These are phyloP conservation scores for Ctenoplectra terminalis DNA, from an alignment of 1,140 invertebrate species.

Conservation along the genomic window DNA sequence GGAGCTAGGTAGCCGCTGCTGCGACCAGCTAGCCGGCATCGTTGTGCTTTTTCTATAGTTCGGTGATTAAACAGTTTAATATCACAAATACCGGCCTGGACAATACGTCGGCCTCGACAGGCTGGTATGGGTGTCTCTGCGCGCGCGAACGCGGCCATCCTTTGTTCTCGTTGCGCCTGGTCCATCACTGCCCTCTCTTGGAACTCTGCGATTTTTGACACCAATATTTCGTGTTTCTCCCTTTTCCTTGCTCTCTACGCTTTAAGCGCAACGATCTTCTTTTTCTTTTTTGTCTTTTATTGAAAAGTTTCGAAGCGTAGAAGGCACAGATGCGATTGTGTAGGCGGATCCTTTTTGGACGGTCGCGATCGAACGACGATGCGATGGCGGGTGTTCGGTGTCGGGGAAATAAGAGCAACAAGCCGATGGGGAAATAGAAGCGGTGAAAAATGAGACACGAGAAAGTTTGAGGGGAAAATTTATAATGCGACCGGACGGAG, in stretches of 20 bases:
- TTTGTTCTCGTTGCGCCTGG: constrained; percentile 55
- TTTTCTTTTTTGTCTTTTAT: no score
- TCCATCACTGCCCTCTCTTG: constrained; percentile 45
- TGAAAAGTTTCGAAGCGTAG: no score
- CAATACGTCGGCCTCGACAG: constrained; percentile 54
- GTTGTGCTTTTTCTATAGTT: constrained; percentile 71
- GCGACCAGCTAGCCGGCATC: constrained; percentile 17
- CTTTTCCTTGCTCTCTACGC: not conserved
- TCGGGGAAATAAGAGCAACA: constrained; percentile 2
- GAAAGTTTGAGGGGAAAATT: no score
- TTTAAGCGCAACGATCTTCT: no score
- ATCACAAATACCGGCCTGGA: constrained; percentile 70
- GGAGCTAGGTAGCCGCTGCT: constrained; percentile 32
- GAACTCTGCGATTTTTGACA: constrained; percentile 32
- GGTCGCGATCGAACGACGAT: no score
- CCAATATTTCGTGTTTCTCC: constrained; percentile 14
- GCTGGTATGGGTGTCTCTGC: not conserved
- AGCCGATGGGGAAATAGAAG: not conserved
- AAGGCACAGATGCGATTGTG: not conserved
- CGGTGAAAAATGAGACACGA: no score
- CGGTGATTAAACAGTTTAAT: constrained; percentile 76
- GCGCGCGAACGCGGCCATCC: constrained; percentile 13
- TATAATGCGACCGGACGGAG: constrained; percentile 1
- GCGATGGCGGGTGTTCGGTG: not conserved
- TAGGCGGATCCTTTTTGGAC: not conserved